These are phyloP conservation scores for Podarcis muralis DNA, from an alignment of 2,113 vertebrate species.

Conservation along the genomic window DNA sequence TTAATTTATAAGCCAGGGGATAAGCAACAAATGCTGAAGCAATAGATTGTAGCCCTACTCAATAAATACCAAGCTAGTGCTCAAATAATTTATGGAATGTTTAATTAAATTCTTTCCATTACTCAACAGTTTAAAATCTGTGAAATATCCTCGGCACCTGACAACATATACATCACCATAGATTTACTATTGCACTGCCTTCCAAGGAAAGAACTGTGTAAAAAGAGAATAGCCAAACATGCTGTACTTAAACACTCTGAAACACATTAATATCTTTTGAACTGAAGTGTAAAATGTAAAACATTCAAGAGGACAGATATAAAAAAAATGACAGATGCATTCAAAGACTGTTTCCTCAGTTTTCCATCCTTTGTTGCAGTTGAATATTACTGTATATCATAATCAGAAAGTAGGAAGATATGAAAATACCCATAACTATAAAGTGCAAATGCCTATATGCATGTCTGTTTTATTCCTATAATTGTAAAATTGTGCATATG, in stretches of 20 bases:
- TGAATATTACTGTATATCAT: rapidly evolving
- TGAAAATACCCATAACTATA: neutral
- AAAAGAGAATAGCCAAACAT: rapidly evolving
- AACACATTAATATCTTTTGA: rapidly evolving
- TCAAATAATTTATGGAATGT: neutral
- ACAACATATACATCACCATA: rapidly evolving
- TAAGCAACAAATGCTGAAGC: neutral
- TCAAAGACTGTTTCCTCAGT: neutral
- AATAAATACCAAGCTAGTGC: neutral
- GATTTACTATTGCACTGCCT: neutral
- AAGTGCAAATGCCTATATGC: neutral
- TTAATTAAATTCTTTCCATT: neutral
- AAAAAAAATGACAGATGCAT: rapidly evolving
- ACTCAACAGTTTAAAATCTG: neutral
- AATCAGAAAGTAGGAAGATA: rapidly evolving
- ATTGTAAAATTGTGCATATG: too few relatives aligned
- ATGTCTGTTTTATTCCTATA: neutral
- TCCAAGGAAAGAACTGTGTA: neutral
- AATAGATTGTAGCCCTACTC: neutral
- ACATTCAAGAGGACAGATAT: rapidly evolving
- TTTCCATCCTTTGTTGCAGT: rapidly evolving
- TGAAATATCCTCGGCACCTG: neutral
- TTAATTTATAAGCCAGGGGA: neutral
- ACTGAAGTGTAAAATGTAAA: neutral
- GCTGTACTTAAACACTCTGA: rapidly evolving